phyloP scores from a whole-genome alignment of 2,888 invertebrate species.

The Coelinius sp. region DNA sequence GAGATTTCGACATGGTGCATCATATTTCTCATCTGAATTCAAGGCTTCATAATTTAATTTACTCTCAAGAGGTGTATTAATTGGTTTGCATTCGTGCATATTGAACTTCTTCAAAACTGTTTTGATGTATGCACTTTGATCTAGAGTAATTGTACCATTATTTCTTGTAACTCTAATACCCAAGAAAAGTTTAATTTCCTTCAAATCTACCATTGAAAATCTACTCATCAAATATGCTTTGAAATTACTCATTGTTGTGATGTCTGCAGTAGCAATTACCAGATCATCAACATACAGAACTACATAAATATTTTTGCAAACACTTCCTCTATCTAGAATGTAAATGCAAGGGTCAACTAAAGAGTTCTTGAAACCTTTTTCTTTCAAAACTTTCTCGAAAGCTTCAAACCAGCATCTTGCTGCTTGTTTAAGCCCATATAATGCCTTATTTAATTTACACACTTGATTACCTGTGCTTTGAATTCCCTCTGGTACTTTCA shows the following conservation, averaged over 20 bases:
- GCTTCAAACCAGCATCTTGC: conserved; percentile 39
- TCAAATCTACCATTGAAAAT: conserved; percentile 2
- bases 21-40: not conserved
- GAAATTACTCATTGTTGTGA: not conserved
- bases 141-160: not conserved
- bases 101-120: not conserved
- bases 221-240: not conserved
- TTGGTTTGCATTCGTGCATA: not conserved
- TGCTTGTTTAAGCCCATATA: conserved; percentile 38
- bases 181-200: not conserved
- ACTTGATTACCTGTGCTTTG: not conserved
- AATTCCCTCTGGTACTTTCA: not conserved
- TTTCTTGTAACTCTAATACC: not conserved
- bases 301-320: not conserved
- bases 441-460: conserved; percentile 36
- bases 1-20: not conserved
- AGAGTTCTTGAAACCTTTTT: conserved; percentile 8
- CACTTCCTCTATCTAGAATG: not conserved
- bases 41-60: not conserved
- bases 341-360: not conserved
- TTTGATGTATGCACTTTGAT: not conserved
- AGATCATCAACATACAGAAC: conserved; percentile 3
- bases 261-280: not conserved
- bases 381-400: conserved; percentile 31
- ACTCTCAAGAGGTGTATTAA: not conserved